Base-by-base conservation (phyloP, 2,888 invertebrate genomes). In the Cabera pusaria region DNA sequence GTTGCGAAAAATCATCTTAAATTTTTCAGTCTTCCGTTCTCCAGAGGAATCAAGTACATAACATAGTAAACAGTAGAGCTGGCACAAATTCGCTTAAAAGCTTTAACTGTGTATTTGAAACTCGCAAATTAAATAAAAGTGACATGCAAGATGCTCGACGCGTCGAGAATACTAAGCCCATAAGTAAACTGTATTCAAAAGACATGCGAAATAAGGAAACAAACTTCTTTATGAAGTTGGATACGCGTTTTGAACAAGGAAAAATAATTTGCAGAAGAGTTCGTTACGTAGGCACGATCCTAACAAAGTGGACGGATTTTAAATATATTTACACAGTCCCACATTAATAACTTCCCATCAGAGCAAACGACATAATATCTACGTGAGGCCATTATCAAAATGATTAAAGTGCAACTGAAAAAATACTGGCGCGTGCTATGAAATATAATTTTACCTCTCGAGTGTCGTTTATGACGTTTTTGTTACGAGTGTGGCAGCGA, bases 381-480 rank as follows among this genome's bases (percentile, higher is more conserved):
- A 44, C 35, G 44, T 36, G 33, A 33, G 32, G 25, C 33, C 39
- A 34, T 44, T 44, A 42, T 16, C 29, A 41, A 38, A 38, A 49
- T 39, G 33, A 41, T 41, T 44, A 41, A 41, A 27, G 18, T 33
- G 38, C 41, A 41, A 23, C 26, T 23, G 23, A 27, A 46, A 44
- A 44, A 44, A 32, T 38, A 29, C 32, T 23, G 17, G 46, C 32
- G 26, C 33, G 25, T 43, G 38, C 29, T 21, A 29, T 34, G 31
- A 42, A 38, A 47, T 37, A 32, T 28, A 44, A 44, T 37, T 33
- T 33, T 9, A 31, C 27, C 20, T 28, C 38, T 25, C 21, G 17
- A 21, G 53, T 12, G 40, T 35, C 43, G 23, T 56, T 61, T 54
- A 49, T 44, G 49, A 49, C 42, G 26, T 44, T 49, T 56, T 51